These are phyloP conservation scores for Zaprionus lineosus DNA, from an alignment of 2,888 invertebrate genomes.

Conservation along the genomic window DNA sequence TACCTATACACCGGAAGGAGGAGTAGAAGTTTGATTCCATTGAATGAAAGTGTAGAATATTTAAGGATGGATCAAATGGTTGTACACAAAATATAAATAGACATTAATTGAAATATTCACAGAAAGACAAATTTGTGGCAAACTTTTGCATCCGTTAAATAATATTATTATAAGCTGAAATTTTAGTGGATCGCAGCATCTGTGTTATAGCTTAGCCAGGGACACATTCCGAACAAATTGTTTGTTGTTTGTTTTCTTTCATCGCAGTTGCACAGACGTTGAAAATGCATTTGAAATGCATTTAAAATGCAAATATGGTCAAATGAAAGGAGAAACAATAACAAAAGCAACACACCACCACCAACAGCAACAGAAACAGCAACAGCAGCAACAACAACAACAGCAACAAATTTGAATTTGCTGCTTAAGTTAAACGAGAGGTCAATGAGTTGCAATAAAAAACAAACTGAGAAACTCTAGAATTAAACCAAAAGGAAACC, in stretches of 20 bases:
- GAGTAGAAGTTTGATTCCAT: no score
- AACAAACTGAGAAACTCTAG: neutral
- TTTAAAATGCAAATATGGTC: slow-evolving; percentile 42
- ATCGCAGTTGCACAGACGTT: slow-evolving; percentile 46
- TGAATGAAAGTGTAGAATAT: no score
- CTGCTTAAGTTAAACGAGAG: slow-evolving; percentile 61
- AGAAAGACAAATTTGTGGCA: no score
- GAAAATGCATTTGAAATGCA: slow-evolving; percentile 62
- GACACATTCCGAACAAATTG: slow-evolving; percentile 29
- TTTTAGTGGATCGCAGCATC: neutral
- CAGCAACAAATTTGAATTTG: slow-evolving; percentile 38
- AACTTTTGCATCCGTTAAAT: no score
- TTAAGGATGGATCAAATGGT: no score
- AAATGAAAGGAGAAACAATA: slow-evolving; percentile 13
- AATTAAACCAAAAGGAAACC: neutral
- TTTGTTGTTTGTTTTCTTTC: slow-evolving; percentile 9
- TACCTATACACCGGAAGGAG: no score
- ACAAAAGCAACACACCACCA: slow-evolving; percentile 28
- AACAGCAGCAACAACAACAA: slow-evolving; percentile 21
- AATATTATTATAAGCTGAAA: no score
- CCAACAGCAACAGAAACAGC: slow-evolving; percentile 1
- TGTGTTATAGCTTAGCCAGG: slow-evolving; percentile 21
- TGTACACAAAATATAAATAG: no score
- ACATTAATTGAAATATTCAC: no score
- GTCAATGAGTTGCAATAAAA: slow-evolving; percentile 65